Evolutionary conservation across 2,888 invertebrate genomes (phyloP), one percentile per base, ranked within the genome.

Genomic region (Geotrupes spiniger): DNA sequence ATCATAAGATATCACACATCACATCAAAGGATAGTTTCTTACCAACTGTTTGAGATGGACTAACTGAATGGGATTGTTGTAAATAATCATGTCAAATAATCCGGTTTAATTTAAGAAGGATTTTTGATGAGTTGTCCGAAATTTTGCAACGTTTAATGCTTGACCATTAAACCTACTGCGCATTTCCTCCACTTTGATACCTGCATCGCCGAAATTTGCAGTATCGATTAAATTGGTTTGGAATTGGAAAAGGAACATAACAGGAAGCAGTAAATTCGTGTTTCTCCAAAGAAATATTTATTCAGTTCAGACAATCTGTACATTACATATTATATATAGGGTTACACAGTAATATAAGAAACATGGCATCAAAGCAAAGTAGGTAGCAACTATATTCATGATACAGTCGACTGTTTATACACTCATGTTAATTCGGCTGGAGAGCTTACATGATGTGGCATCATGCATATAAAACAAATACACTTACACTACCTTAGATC

Each of bases 301-400:
- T 74, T 74, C 73, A 74, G 71, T 72, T 74, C 73, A 73, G 73
- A 74, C 73, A 74, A 71, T 71, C 73, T 74, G 73, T 74, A 74
- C 73, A 74, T 66, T 71, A 72, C 70, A 72, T 69, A 67, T 68
- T 59, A 58, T 63, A 59, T 65, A 69, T 72, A 71, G 64, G 71
- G 70, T 72, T 74, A 73, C 72, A 73, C 71, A 72, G 68, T 70
- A 70, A 69, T 67, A 67, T 71, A 70, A 70, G 71, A 73, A 72
- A 73, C 72, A 72, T 73, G 73, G 73, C 72, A 73, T 72, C 70
- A 70, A 71, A 72, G 71, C 68, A 70, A 65, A 61, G 65, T 67
- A 70, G 64, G 66, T 60, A 62, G 60, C 59, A 59, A 69, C 65
- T 68, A 65, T 68, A 66, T 53, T 58, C 51, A 58, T 62, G 63